phyloP scores from a whole-genome alignment of 2,888 invertebrate species.

The Hydroisotoma schaefferi region DNA sequence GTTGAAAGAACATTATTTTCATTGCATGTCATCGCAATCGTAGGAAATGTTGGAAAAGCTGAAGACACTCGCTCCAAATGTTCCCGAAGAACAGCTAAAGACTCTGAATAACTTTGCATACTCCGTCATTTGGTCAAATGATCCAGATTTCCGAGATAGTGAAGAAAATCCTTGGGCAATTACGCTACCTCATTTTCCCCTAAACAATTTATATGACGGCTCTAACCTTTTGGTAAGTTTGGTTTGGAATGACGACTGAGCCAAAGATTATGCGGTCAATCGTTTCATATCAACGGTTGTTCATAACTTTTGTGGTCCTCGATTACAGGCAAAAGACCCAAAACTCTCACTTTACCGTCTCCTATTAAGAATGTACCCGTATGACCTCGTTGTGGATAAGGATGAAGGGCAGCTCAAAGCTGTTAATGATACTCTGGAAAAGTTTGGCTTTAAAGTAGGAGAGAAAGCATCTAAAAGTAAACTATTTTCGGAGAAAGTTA shows the following conservation, averaged over 20 bases:
- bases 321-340: slow-evolving; percentile 59
- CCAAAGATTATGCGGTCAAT: no score
- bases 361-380: slow-evolving; percentile 77
- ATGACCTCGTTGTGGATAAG: slow-evolving; percentile 69
- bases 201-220: slow-evolving; percentile 69
- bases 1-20: no score
- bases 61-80: slow-evolving; percentile 56
- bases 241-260: not conserved
- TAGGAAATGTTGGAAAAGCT: slow-evolving; percentile 61
- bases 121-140: slow-evolving; percentile 74
- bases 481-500: not conserved
- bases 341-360: slow-evolving; percentile 64
- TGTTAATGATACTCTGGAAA: slow-evolving; percentile 67
- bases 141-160: slow-evolving; percentile 56
- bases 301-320: not conserved
- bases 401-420: slow-evolving; percentile 63
- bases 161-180: slow-evolving; percentile 36
- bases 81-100: slow-evolving; percentile 59
- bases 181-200: slow-evolving; percentile 83
- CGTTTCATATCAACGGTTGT: not conserved
- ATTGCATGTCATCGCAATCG: slow-evolving; percentile 6
- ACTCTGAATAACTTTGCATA: slow-evolving; percentile 71
- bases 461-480: slow-evolving; percentile 16
- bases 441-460: slow-evolving; percentile 57
- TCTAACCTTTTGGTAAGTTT: slow-evolving; percentile 64